Percentiles rank a stretch among this genome's conserved stretches.
Evolutionary conservation across 2,888 invertebrate genomes (phyloP).

Genomic region (Erynnis tages): DNA sequence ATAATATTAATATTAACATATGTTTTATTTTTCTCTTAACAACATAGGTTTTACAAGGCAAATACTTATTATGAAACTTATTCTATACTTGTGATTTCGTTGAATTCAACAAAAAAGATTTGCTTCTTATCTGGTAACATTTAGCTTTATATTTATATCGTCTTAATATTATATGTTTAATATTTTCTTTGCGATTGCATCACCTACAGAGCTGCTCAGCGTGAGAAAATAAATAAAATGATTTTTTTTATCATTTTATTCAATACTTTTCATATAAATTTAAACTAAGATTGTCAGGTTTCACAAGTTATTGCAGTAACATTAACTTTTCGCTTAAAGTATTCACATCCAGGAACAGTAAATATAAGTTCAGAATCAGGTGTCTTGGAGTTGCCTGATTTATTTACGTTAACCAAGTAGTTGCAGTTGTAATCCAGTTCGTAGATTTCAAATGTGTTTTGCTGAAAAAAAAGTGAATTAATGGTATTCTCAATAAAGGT

Average conservation of each 20-base stretch:
- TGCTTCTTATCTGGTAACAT: no score
- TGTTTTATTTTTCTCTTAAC: no score
- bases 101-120: no score
- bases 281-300: constrained; percentile 32
- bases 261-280: neutral
- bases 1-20: no score
- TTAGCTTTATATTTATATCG: no score
- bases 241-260: no score
- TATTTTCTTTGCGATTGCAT: no score
- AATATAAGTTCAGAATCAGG: constrained; percentile 75
- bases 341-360: constrained; percentile 77
- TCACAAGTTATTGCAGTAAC: constrained; percentile 50
- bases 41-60: no score
- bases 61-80: no score
- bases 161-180: no score
- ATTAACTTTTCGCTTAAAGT: constrained; percentile 65
- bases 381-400: constrained; percentile 49
- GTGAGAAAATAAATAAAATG: no score
- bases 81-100: no score
- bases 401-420: constrained; percentile 78
- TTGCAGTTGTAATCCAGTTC: constrained; percentile 81
- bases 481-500: constrained; percentile 4
- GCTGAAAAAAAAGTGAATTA: constrained; percentile 61
- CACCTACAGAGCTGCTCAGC: neutral
- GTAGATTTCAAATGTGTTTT: constrained; percentile 77